Conservation (phyloP, 2,113 vertebrate genomes). For the Menura novaehollandiae region DNA sequence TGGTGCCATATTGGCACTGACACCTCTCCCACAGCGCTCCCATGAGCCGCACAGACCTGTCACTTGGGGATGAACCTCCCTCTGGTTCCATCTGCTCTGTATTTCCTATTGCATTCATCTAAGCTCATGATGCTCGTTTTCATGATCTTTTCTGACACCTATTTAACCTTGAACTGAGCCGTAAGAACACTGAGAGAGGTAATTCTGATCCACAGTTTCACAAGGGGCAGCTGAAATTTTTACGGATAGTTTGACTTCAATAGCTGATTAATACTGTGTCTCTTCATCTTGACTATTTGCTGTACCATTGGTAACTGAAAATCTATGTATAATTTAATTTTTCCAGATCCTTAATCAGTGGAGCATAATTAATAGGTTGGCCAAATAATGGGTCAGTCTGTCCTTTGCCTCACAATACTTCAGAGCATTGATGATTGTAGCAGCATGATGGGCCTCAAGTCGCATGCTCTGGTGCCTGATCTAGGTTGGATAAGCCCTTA, state of each 20-base stretch:
- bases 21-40: background rate
- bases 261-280: background rate
- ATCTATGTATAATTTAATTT: background rate
- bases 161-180: background rate
- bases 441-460: background rate
- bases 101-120: background rate
- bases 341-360: background rate
- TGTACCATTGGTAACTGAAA: background rate
- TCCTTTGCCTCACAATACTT: background rate
- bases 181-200: background rate
- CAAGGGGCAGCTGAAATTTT: background rate
- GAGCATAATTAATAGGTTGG: background rate
- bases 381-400: background rate
- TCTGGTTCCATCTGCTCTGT: background rate
- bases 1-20: background rate
- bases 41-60: background rate
- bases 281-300: background rate
- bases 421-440: background rate
- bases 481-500: background rate
- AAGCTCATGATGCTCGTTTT: background rate
- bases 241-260: background rate
- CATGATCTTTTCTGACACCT: background rate
- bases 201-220: background rate
- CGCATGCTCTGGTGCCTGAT: accelerated
- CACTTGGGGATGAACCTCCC: background rate